phyloP scores from a whole-genome alignment of 1,140 invertebrate species.

The Brachionus koreanus region DNA sequence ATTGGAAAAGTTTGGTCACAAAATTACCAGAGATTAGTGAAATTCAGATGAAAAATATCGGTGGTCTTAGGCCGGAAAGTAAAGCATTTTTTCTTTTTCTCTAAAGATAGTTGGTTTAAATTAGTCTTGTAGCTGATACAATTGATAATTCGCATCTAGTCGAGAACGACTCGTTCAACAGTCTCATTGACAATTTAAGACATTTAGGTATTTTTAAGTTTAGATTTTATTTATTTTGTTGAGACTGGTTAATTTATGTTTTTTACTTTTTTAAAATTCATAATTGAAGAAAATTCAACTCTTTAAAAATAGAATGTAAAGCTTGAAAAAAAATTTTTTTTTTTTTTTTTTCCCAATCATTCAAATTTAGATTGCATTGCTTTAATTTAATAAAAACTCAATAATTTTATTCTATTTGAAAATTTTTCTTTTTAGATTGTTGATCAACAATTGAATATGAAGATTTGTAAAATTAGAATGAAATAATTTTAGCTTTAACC shows the following conservation, averaged over 20 bases:
- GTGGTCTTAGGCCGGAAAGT: neutral
- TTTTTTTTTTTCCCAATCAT: neutral
- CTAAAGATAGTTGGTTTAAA: neutral
- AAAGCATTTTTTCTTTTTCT: neutral
- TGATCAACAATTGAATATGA: too few species aligned
- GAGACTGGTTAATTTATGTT: neutral
- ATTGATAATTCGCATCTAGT: neutral
- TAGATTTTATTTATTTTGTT: too few species aligned
- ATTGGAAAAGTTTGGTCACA: neutral
- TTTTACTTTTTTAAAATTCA: neutral
- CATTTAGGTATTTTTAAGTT: conserved; percentile 12
- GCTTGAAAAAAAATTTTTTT: too few species aligned
- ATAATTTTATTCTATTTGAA: too few species aligned
- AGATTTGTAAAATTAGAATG: too few species aligned
- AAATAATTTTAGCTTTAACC: too few species aligned
- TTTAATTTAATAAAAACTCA: too few species aligned
- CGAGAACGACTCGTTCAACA: neutral
- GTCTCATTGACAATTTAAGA: neutral
- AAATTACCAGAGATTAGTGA: neutral
- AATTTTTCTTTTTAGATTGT: neutral
- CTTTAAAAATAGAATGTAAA: neutral
- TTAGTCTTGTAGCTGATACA: neutral
- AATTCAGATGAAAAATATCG: neutral
- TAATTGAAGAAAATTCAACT: neutral
- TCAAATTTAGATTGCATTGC: neutral